Evolutionary conservation across 2,113 vertebrate genomes (phyloP).

Genomic region (Empidonax alnorum): DNA sequence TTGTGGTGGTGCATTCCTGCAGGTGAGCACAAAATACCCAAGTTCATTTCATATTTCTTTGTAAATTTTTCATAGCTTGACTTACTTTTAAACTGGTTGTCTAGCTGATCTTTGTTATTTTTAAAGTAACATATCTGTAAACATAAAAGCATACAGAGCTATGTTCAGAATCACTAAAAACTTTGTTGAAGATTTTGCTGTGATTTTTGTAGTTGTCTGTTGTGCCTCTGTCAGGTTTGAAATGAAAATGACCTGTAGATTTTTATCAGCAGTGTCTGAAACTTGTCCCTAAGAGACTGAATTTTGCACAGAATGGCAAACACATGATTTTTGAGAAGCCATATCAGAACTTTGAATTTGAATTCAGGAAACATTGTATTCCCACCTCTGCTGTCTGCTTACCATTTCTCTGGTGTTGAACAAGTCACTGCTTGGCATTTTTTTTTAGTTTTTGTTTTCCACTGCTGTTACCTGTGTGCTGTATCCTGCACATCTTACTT

Average conservation of each 20-base stretch:
- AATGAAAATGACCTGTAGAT: not conserved
- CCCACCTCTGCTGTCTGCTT: not conserved
- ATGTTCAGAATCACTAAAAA: not conserved
- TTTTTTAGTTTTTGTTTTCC: not conserved
- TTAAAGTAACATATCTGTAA: not conserved
- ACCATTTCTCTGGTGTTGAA: not conserved
- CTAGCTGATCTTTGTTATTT: not conserved
- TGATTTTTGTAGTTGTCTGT: not conserved
- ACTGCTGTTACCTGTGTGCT: not conserved
- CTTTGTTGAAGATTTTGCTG: not conserved
- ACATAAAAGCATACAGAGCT: not conserved
- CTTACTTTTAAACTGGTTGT: not conserved
- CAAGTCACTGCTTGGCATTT: not conserved
- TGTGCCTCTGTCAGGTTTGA: not conserved
- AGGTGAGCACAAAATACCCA: constrained; percentile 75
- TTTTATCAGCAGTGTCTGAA: not conserved
- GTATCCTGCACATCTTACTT: not conserved
- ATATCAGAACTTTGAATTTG: not conserved
- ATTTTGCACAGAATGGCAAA: not conserved
- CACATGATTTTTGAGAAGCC: rapidly evolving
- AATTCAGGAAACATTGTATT: not conserved
- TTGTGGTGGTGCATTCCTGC: constrained; percentile 92
- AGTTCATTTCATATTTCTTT: not conserved
- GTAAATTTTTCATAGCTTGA: not conserved
- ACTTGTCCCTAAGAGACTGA: not conserved